Conservation (phyloP, 2,797 vertebrate genomes). For the Microhierax caerulescens region DNA sequence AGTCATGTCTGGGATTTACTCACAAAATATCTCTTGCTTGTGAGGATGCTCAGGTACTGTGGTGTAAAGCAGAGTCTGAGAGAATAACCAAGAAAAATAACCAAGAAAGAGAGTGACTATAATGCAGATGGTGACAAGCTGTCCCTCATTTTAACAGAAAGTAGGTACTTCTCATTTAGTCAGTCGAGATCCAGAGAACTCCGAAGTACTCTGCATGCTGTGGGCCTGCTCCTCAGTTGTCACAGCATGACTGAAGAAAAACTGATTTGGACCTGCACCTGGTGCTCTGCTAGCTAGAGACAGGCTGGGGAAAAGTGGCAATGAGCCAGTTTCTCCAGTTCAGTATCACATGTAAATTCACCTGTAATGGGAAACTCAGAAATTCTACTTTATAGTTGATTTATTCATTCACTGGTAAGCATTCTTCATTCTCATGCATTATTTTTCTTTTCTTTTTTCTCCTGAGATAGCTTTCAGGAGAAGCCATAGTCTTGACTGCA, state of each 20-base stretch:
- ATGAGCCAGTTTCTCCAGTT: not conserved
- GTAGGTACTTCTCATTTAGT: not conserved
- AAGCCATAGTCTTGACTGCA: not conserved
- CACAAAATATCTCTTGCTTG: not conserved
- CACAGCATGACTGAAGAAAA: not conserved
- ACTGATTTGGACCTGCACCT: not conserved
- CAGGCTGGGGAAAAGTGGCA: not conserved
- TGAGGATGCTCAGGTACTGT: not conserved
- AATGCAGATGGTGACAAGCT: not conserved
- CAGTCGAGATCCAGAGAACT: not conserved
- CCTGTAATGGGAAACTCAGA: not conserved
- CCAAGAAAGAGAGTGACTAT: not conserved
- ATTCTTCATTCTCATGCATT: not conserved
- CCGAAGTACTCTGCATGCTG: not conserved
- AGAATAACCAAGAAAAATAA: not conserved
- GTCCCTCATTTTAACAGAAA: not conserved
- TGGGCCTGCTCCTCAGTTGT: not conserved
- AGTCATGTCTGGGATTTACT: not conserved
- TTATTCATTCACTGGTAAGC: not conserved
- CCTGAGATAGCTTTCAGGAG: not conserved
- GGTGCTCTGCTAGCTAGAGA: not conserved
- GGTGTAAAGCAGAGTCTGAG: not conserved
- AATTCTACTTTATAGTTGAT: not conserved
- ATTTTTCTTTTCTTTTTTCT: not conserved
- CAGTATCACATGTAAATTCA: not conserved